Evolutionary conservation across 2,797 vertebrate species (phyloP).

Genomic region (Xenentodon cancila): DNA sequence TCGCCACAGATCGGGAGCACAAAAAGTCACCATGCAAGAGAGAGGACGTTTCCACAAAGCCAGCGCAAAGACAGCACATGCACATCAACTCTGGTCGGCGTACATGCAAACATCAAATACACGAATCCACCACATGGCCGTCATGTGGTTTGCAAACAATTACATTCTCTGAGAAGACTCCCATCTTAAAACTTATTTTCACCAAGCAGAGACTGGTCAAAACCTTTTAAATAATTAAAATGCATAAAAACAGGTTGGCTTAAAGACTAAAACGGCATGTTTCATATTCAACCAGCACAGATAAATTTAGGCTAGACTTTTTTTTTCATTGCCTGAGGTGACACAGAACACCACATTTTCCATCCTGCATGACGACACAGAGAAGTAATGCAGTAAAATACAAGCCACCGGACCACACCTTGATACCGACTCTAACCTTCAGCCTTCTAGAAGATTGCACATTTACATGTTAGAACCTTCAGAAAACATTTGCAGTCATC

Average conservation of each 20-base stretch:
- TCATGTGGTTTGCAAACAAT: slow-evolving; percentile 29
- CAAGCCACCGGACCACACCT: slow-evolving; percentile 47
- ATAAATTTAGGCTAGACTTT: slow-evolving; percentile 12
- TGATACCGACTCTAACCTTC: slow-evolving; percentile 14
- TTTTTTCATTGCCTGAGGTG: slow-evolving; percentile 26
- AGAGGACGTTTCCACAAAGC: slow-evolving; percentile 2
- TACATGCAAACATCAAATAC: slow-evolving; percentile 42
- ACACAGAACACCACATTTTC: slow-evolving; percentile 39
- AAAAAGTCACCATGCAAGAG: slow-evolving; percentile 38
- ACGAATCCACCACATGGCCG: slow-evolving; percentile 24
- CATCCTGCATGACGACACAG: slow-evolving; percentile 33
- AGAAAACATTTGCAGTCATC: slow-evolving; percentile 12
- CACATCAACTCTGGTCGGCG: slow-evolving; percentile 25
- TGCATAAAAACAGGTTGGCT: slow-evolving; percentile 3
- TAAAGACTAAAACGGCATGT: background rate
- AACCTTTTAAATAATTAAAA: slow-evolving; percentile 1
- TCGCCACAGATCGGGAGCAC: slow-evolving; percentile 18
- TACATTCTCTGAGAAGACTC: slow-evolving; percentile 7
- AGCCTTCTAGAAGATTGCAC: slow-evolving; percentile 1
- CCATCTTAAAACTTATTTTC: background rate
- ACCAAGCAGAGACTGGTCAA: background rate
- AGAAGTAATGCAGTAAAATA: slow-evolving; percentile 43
- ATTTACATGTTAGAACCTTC: slow-evolving; percentile 12
- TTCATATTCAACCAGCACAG: slow-evolving; percentile 15
- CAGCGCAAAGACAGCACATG: background rate